Percentiles rank a stretch among this genome's conserved stretches.
phyloP scores from a whole-genome alignment of 2,888 invertebrate genomes.

The Nephrotoma appendiculata region DNA sequence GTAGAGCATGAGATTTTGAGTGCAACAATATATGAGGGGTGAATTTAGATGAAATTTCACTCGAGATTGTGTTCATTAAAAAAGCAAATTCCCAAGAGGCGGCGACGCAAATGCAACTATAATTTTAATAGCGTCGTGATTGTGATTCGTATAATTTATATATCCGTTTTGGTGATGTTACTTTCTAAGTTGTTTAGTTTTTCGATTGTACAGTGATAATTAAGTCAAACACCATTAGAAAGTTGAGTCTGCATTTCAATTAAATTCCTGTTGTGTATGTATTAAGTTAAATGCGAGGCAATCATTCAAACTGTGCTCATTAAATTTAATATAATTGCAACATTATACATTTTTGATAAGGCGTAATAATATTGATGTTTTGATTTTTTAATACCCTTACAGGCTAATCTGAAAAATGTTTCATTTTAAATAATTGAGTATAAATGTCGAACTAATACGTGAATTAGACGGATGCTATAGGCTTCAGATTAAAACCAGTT shows the following conservation, averaged over 20 bases:
- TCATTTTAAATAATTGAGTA: no score
- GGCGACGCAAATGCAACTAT: neutral
- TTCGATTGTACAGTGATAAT: neutral
- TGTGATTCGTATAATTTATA: neutral
- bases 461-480: no score
- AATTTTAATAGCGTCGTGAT: neutral
- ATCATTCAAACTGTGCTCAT: neutral
- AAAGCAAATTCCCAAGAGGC: neutral
- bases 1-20: no score
- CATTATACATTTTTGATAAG: no score
- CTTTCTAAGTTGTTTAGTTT: neutral
- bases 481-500: no score
- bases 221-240: neutral
- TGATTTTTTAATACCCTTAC: no score
- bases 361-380: no score
- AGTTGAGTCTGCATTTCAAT: neutral
- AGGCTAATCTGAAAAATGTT: no score
- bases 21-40: neutral
- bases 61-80: neutral
- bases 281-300: neutral
- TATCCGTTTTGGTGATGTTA: neutral
- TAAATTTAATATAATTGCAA: no score
- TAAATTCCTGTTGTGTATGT: neutral
- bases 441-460: no score
- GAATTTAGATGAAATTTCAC: neutral